Evolutionary conservation across 2,888 invertebrate genomes (phyloP), one percentile per base, ranked within the genome.

Genomic region (Lobophora halterata): DNA sequence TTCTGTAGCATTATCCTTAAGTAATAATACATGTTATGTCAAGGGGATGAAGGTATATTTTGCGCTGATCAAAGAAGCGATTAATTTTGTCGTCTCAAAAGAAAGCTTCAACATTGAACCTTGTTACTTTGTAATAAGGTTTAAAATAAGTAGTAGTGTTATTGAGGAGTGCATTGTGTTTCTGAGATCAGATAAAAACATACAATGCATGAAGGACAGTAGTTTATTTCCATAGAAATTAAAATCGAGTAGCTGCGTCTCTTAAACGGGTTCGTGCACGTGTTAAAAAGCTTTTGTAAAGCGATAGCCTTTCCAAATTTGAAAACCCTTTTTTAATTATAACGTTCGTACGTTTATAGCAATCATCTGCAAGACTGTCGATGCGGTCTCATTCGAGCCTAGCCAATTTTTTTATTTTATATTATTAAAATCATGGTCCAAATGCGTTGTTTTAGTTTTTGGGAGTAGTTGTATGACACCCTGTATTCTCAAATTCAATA

Each of bases 91-190:
- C 24, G 5, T n/a, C 30, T 41, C 11, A 24, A 25, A 23, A 33
- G 10, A n/a, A 9, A 3, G 12, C 7, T n/a, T 4, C 16, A 3
- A 41, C 3, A 29, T 28, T 39, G 18, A 30, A 4, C n/a, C 32
- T 32, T 47, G 17, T 8, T 3, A 1, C 1, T 3, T 33, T 8
- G 4, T 3, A 10, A 16, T 34, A 49, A 36, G 26, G 44, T 45
- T 43, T 11, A 23, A 39, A 11, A 10, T 23, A 12, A 10, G 24
- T 36, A 18, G 11, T 26, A 32, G 5, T 2, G 12, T 5, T 28
- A 7, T 7, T 11, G 23, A 55, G 61, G 46, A 66, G 60, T 46
- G 47, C 53, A 55, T 66, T 67, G 63, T 69, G 67, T 65, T 55
- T 36, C 52, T 70, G 64, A 62, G 61, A 70, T 72, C 71, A 36